Percentiles rank a stretch among this genome's conserved stretches.
Evolutionary conservation across 2,113 vertebrate genomes (phyloP).

Genomic region (Rhodinocichla rosea): DNA sequence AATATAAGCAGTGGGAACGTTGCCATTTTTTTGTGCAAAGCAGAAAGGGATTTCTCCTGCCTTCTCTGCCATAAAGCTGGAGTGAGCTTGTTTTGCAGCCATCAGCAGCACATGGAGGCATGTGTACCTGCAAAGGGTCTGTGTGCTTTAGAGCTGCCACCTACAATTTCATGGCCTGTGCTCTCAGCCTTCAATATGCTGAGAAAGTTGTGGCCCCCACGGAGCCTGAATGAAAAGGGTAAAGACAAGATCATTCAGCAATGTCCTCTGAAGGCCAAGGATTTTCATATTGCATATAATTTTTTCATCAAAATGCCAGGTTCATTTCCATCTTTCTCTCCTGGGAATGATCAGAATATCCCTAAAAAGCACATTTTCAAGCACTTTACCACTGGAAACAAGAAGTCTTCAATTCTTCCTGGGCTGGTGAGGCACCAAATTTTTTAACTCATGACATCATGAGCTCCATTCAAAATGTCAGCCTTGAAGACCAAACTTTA

Average conservation of each 20-base stretch:
- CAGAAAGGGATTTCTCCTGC: not conserved
- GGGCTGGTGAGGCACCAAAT: not conserved
- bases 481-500: not conserved
- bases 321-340: not conserved
- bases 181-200: not conserved
- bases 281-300: not conserved
- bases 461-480: not conserved
- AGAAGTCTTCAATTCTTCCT: not conserved
- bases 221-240: not conserved
- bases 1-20: not conserved
- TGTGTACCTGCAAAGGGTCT: rapidly evolving
- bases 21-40: not conserved
- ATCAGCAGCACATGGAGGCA: not conserved
- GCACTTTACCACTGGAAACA: not conserved
- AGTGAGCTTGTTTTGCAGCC: not conserved
- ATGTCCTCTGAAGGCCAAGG: not conserved
- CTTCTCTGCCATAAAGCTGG: not conserved
- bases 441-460: not conserved
- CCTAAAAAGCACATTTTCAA: not conserved
- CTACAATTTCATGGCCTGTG: not conserved
- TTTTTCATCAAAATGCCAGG: not conserved
- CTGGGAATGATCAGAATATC: not conserved
- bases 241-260: not conserved
- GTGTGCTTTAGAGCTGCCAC: not conserved
- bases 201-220: not conserved